phyloP scores from a whole-genome alignment of 2,113 vertebrate genomes.

The Brachypteracias leptosomus region DNA sequence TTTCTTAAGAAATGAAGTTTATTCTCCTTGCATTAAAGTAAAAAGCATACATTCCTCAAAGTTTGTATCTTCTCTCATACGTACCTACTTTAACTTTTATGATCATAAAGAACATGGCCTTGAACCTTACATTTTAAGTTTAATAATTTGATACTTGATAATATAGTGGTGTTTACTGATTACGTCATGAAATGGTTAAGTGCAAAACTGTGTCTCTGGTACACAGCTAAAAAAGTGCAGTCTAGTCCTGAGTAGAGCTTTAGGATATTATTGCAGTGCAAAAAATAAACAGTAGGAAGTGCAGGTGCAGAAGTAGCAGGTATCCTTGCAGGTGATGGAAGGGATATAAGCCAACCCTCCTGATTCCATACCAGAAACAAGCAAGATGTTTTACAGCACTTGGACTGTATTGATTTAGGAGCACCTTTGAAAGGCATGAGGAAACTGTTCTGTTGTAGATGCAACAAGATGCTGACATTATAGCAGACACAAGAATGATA shows the following conservation, averaged over 20 bases:
- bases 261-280: neutral
- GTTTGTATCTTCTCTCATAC: neutral
- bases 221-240: neutral
- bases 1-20: neutral
- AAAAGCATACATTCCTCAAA: neutral
- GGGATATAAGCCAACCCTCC: neutral
- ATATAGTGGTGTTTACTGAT: neutral
- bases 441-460: neutral
- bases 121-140: neutral
- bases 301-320: neutral
- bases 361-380: neutral
- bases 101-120: neutral
- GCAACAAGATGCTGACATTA: neutral
- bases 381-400: neutral
- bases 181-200: neutral
- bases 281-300: neutral
- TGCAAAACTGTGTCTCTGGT: neutral
- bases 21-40: neutral
- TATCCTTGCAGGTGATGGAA: neutral
- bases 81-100: neutral
- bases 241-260: neutral
- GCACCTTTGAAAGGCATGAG: neutral
- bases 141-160: neutral
- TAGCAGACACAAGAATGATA: neutral
- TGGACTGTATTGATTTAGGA: neutral